Percentiles rank a stretch among this genome's conserved stretches.
phyloP scores from a whole-genome alignment of 92 coral and sea anemone genomes.

The Phenganax marumi region DNA sequence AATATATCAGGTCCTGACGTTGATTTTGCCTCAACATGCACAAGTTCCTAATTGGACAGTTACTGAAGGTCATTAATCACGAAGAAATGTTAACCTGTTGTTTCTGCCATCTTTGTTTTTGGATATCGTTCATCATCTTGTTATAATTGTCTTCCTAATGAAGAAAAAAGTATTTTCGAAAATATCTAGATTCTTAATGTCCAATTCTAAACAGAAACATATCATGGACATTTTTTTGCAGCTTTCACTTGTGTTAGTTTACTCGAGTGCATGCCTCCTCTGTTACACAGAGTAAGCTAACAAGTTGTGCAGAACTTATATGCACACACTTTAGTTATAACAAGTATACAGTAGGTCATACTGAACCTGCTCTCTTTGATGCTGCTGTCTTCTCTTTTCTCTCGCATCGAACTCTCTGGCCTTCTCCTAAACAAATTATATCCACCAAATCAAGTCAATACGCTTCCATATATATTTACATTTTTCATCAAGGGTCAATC shows the following conservation, averaged over 20 bases:
- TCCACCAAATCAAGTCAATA: neutral
- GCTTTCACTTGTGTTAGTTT: no score
- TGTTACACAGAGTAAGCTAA: neutral
- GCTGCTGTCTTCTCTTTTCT: slow-evolving; percentile 89
- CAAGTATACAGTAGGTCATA: neutral
- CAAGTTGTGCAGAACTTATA: neutral
- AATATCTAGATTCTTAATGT: neutral
- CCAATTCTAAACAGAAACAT: no score
- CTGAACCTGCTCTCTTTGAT: slow-evolving; percentile 83
- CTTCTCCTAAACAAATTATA: slow-evolving; percentile 37
- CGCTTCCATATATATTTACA: no score
- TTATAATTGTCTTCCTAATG: slow-evolving; percentile 81
- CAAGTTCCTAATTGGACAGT: no score
- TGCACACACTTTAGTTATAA: neutral
- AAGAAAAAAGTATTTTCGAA: neutral
- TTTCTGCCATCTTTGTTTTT: slow-evolving; percentile 95
- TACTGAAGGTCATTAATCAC: neutral
- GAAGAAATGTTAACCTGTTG: slow-evolving; percentile 65
- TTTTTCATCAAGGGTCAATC: neutral
- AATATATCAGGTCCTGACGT: neutral
- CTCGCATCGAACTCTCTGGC: slow-evolving; percentile 75
- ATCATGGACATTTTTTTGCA: no score
- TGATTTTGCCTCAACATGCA: neutral
- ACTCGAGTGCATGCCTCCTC: neutral
- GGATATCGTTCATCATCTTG: slow-evolving; percentile 85